A percentile compares a stretch with the other conserved stretches of the same genome.
Conservation (phyloP, 1,140 invertebrate genomes). For the Diachasmimorpha longicaudata region DNA sequence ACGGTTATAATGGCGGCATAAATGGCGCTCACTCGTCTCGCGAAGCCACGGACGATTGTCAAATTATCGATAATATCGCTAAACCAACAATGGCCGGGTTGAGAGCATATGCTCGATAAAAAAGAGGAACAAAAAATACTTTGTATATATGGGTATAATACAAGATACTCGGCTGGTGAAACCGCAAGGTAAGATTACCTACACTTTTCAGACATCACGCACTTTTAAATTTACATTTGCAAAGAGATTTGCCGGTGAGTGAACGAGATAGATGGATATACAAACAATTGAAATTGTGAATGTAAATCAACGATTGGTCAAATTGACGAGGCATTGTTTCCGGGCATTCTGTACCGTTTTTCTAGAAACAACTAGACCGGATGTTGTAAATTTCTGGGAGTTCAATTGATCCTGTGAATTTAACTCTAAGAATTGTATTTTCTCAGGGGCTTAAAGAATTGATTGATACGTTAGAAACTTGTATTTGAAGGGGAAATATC, state of each 20-base stretch:
- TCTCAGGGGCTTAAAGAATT: too few relatives aligned
- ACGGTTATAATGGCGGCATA: constrained; percentile 27
- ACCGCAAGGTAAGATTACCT: neutral
- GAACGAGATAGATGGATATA: neutral
- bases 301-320: neutral
- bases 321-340: neutral
- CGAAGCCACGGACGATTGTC: constrained; percentile 32
- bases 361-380: too few relatives aligned
- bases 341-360: too few relatives aligned
- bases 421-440: too few relatives aligned
- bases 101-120: constrained; percentile 2
- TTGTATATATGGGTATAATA: neutral
- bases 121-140: neutral
- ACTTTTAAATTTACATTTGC: constrained; percentile 1
- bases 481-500: too few relatives aligned
- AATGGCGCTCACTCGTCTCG: constrained; percentile 20
- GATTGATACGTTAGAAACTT: too few relatives aligned
- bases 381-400: too few relatives aligned
- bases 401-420: too few relatives aligned
- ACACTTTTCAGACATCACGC: constrained; percentile 4
- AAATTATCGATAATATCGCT: constrained; percentile 43
- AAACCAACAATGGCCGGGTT: constrained; percentile 35
- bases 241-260: neutral
- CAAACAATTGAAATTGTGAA: constrained; percentile 1
- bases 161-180: neutral